These are phyloP conservation scores for Rotaria sp. DNA, from an alignment of 2,888 invertebrate genomes.

Conservation along the genomic window DNA sequence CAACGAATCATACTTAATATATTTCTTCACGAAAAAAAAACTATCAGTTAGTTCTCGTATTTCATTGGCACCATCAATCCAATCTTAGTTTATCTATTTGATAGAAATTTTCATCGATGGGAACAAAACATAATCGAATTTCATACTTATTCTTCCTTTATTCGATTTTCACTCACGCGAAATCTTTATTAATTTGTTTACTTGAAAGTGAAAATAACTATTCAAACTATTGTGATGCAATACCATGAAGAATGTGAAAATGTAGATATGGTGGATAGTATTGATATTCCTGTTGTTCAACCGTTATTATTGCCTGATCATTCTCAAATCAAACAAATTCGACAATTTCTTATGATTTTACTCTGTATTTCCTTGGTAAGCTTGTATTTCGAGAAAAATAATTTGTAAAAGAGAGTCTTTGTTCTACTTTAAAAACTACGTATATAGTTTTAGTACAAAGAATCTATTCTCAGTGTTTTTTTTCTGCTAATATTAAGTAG, in stretches of 20 bases:
- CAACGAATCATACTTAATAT: too few species aligned
- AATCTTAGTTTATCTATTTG: background rate
- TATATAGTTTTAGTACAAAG: too few species aligned
- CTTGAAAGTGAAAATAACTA: background rate
- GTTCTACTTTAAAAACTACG: background rate
- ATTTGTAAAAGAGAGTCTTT: background rate
- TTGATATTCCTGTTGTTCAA: background rate
- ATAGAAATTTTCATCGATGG: background rate
- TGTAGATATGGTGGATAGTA: background rate
- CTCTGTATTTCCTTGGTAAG: background rate
- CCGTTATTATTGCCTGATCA: background rate
- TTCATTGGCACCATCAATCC: background rate
- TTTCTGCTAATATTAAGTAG: too few species aligned
- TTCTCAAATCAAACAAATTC: background rate
- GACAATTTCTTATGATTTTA: background rate
- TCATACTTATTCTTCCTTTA: background rate
- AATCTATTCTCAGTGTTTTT: too few species aligned
- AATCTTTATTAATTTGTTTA: background rate
- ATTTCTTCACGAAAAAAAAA: background rate
- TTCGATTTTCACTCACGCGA: background rate
- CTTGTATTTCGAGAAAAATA: background rate
- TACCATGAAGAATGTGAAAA: background rate
- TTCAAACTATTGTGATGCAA: background rate
- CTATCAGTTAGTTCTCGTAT: background rate
- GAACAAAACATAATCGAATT: background rate